These are phyloP conservation scores for Campoletis raptor DNA, from an alignment of 2,888 invertebrate genomes.

Conservation along the genomic window DNA sequence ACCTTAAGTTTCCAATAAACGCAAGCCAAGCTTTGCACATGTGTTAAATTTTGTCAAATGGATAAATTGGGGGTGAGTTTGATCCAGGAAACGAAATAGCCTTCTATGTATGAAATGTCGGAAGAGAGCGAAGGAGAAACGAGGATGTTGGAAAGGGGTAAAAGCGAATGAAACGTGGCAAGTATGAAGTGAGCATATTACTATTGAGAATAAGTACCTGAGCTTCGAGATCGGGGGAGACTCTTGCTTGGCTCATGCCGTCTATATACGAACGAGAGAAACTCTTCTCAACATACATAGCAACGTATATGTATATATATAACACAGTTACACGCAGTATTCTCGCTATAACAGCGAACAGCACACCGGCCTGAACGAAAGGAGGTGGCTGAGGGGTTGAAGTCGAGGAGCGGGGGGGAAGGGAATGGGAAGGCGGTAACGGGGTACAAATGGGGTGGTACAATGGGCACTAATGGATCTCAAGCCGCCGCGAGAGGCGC, in stretches of 20 bases:
- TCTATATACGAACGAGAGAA: constrained; percentile 35
- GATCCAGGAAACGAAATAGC: constrained; percentile 60
- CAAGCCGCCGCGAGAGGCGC: constrained; percentile 85
- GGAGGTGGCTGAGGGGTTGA: constrained; percentile 71
- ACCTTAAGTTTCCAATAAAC: neutral
- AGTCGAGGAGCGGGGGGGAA: constrained; percentile 71
- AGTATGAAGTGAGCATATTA: constrained; percentile 85
- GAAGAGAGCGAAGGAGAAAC: constrained; percentile 42
- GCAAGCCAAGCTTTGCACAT: neutral
- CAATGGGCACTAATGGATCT: constrained; percentile 85
- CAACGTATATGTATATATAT: constrained; percentile 1
- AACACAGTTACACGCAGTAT: constrained; percentile 21
- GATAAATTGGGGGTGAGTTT: constrained; percentile 46
- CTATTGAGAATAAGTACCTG: constrained; percentile 85
- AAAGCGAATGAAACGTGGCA: constrained; percentile 75
- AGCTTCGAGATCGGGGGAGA: constrained; percentile 82
- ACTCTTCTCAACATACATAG: constrained; percentile 9
- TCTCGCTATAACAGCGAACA: constrained; percentile 41
- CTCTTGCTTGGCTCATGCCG: constrained; percentile 55
- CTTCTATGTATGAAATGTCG: constrained; percentile 42
- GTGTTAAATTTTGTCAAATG: constrained; percentile 22
- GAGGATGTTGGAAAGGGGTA: constrained; percentile 60
- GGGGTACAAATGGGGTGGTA: constrained; percentile 84
- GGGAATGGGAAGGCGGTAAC: constrained; percentile 76
- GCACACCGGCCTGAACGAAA: constrained; percentile 60